Evolutionary conservation across 2,113 vertebrate species (phyloP).

Genomic region (Austrofundulus limnaeus): DNA sequence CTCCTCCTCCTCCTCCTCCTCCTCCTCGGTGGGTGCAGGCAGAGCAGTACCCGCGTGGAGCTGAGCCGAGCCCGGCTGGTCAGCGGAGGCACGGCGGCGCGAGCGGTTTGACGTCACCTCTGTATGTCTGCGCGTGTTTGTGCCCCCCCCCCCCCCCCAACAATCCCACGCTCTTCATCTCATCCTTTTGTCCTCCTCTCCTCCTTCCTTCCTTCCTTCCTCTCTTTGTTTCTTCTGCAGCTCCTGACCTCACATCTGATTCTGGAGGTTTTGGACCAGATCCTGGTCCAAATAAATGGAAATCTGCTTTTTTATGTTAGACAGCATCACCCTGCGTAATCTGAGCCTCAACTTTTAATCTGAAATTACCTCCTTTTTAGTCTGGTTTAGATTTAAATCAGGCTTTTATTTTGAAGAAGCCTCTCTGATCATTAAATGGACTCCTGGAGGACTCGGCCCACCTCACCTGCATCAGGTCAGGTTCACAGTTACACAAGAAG

Average conservation of each 20-base stretch:
- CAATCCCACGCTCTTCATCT: slow-evolving; percentile 34
- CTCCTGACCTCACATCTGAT: neutral
- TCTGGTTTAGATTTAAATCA: too few relatives aligned
- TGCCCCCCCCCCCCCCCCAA: neutral
- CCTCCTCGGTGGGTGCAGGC: slow-evolving; percentile 15
- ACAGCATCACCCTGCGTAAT: too few relatives aligned
- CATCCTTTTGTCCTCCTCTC: slow-evolving; percentile 1
- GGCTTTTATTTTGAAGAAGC: too few relatives aligned
- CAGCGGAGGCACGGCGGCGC: slow-evolving; percentile 49
- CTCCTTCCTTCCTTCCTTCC: neutral
- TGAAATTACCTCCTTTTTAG: too few relatives aligned
- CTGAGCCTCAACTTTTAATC: too few relatives aligned
- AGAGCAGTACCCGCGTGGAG: slow-evolving; percentile 51
- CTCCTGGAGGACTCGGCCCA: too few relatives aligned
- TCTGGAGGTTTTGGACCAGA: too few relatives aligned
- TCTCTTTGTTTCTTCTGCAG: neutral
- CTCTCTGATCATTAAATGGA: too few relatives aligned
- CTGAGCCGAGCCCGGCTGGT: slow-evolving; percentile 53
- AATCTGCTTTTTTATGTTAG: too few relatives aligned
- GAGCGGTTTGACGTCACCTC: slow-evolving; percentile 74
- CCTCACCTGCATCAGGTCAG: too few relatives aligned
- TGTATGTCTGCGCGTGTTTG: slow-evolving; percentile 8
- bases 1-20: slow-evolving; percentile 32
- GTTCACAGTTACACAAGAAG: too few relatives aligned
- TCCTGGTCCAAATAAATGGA: too few relatives aligned